Base-by-base conservation (phyloP, 2,797 vertebrate species). In the Tangara arthus region DNA sequence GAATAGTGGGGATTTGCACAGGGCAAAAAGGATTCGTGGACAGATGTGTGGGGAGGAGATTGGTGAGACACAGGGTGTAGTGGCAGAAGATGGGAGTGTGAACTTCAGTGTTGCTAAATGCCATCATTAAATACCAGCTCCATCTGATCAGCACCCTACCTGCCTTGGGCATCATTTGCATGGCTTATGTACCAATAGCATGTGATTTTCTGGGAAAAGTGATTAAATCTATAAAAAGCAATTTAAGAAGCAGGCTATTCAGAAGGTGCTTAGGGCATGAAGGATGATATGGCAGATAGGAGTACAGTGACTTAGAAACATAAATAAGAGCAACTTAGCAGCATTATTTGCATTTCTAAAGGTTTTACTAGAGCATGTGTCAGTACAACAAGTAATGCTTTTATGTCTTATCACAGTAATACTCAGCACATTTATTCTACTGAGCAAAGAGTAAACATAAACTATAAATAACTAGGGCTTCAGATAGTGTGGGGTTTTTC, bases 391-490 rank as follows among this genome's bases (percentile, higher is more conserved):
- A 91, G 66, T 73, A 90, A 41, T n/a, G 6, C 37, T 91, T 87
- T 94, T 72, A 52, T 79, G 55, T 96, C 93, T 96, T 97, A 93
- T 84, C 90, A 52, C 68, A 39, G 60, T 95, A 61, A 27, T 94
- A 66, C 80, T 91, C 71, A 83, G 35, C 69, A 65, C 47, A 66
- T 91, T 92, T 87, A 70, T 95, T 73, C 73, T 79, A 61, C 87
- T 64, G 86, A 92, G 55, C 79, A 68, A 75, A 81, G 44, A 72
- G 78, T 93, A 96, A 95, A 90, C 77, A 53, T 73, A 35, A 94
- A 27, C 71, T 91, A 71, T 96, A 94, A 96, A 95, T 95, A 95
- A 79, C 59, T 87, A 64, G 35, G 37, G 34, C 89, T 94, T 93
- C 42, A 50, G 82, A 61, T 55, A 63, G 30, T 59, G 12, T 70